Evolutionary conservation across 2,888 invertebrate genomes (phyloP).

Genomic region (Smittia sp.): DNA sequence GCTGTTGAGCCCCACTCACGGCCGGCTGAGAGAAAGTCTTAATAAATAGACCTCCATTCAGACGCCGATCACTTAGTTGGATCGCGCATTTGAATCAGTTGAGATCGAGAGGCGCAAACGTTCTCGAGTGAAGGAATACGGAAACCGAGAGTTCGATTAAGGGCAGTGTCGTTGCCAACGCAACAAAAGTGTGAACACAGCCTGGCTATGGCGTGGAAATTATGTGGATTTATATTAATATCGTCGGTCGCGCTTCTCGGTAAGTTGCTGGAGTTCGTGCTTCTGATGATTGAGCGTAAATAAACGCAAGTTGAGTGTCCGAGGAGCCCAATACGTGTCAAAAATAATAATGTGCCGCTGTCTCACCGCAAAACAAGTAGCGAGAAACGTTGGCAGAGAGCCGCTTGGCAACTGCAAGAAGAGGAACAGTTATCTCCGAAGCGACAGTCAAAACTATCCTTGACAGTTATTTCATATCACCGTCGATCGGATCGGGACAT

Average conservation of each 20-base stretch:
- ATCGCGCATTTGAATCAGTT: constrained; percentile 46
- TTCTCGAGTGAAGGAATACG: background rate
- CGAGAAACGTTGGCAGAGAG: background rate
- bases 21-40: constrained; percentile 51
- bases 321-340: constrained; percentile 13
- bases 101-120: background rate
- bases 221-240: constrained; percentile 30
- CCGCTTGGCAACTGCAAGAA: constrained; percentile 11
- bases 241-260: constrained; percentile 7
- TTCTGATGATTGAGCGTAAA: background rate
- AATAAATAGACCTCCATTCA: constrained; percentile 55
- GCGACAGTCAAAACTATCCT: constrained; percentile 33
- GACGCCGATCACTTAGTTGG: constrained; percentile 54
- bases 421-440: background rate
- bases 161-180: constrained; percentile 18
- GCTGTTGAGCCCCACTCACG: constrained; percentile 46
- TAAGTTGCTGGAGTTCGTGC: background rate
- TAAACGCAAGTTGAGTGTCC: background rate
- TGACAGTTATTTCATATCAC: constrained; percentile 29
- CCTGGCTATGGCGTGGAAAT: constrained; percentile 23
- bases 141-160: background rate
- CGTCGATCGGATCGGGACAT: constrained; percentile 27
- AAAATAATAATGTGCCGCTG: constrained; percentile 2
- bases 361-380: background rate
- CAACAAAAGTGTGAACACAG: background rate